A percentile compares a stretch with the other conserved stretches of the same genome.
Conservation (phyloP, 1,140 invertebrate genomes). For the Battus philenor region DNA sequence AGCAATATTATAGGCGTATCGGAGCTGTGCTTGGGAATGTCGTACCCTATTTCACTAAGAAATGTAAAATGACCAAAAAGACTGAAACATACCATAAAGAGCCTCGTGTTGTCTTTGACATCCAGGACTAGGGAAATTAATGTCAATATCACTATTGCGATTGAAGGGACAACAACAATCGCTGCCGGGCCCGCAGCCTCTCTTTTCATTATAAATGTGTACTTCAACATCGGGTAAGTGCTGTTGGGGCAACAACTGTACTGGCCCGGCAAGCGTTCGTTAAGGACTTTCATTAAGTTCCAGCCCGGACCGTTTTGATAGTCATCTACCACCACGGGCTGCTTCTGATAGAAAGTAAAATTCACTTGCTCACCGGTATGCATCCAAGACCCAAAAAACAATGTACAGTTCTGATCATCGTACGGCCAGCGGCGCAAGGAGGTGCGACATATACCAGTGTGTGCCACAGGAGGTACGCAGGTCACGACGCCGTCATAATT, state of each 20-base stretch:
- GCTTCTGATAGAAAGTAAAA: slow-evolving; percentile 56
- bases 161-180: slow-evolving; percentile 50
- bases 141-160: slow-evolving; percentile 49
- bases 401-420: slow-evolving; percentile 73
- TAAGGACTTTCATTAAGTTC: slow-evolving; percentile 40
- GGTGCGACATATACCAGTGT: slow-evolving; percentile 70
- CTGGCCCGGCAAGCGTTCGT: slow-evolving; percentile 46
- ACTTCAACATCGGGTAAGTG: slow-evolving; percentile 63
- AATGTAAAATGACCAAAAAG: slow-evolving; percentile 60
- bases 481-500: slow-evolving; percentile 52
- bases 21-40: slow-evolving; percentile 57
- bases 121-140: slow-evolving; percentile 49
- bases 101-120: slow-evolving; percentile 49
- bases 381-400: slow-evolving; percentile 77
- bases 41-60: slow-evolving; percentile 55
- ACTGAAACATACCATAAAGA: slow-evolving; percentile 56
- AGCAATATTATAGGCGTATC: slow-evolving; percentile 59
- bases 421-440: slow-evolving; percentile 73
- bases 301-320: slow-evolving; percentile 58
- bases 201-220: slow-evolving; percentile 53
- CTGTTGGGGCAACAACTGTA: slow-evolving; percentile 50
- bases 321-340: slow-evolving; percentile 43
- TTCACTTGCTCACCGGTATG: slow-evolving; percentile 78
- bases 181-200: slow-evolving; percentile 58
- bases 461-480: slow-evolving; percentile 69